These are phyloP conservation scores for Zaprionus ghesquierei DNA, from an alignment of 1,140 invertebrate genomes.

Conservation along the genomic window DNA sequence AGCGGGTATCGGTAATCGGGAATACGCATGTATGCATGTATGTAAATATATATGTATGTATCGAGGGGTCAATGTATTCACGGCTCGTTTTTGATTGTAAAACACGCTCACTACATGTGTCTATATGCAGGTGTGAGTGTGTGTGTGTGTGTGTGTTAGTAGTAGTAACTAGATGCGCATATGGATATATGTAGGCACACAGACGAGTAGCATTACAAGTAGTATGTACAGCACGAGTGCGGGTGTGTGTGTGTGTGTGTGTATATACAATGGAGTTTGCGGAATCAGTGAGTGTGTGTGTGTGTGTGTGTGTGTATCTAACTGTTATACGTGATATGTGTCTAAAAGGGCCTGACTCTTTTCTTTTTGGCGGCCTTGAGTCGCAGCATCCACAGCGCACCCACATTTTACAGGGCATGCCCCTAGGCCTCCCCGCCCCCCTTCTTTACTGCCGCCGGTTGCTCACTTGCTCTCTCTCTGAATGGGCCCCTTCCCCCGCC, in stretches of 20 bases:
- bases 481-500: not conserved
- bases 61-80: constrained; percentile 3
- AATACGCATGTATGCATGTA: not conserved
- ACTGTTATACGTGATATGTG: constrained; percentile 21
- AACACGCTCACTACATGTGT: not conserved
- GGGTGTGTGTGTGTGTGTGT: not conserved
- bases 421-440: not conserved
- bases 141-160: not conserved
- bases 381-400: constrained; percentile 18
- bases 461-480: not conserved
- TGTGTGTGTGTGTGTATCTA: constrained; percentile 29
- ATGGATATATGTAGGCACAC: not conserved
- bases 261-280: constrained; percentile 8
- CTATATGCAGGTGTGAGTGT: not conserved
- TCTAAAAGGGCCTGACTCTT: constrained; percentile 22
- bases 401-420: not conserved
- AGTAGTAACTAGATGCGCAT: constrained; percentile 1
- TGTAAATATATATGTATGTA: not conserved
- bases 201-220: constrained; percentile 3
- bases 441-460: not conserved
- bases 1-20: not conserved
- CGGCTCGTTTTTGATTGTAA: not conserved
- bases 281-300: constrained; percentile 6
- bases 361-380: constrained; percentile 41
- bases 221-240: not conserved